phyloP scores from a whole-genome alignment of 1,140 invertebrate species.

The Brachionus angularis region DNA sequence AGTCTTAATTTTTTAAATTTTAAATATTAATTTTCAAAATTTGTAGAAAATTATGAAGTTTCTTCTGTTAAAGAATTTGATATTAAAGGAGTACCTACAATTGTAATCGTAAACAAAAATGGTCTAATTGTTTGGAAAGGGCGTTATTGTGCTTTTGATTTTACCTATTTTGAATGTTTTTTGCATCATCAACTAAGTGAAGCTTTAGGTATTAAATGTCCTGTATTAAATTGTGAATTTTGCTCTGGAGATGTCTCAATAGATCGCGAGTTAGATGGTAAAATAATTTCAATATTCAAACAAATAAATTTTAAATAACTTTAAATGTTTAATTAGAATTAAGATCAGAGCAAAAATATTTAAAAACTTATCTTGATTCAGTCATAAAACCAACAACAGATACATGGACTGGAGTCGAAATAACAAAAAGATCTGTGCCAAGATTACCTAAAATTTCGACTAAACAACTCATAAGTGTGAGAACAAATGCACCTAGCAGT shows the following conservation, averaged over 20 bases:
- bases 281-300: too few relatives aligned
- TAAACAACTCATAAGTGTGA: conserved; percentile 20
- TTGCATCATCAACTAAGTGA: conserved; percentile 48
- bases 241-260: conserved; percentile 9
- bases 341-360: conserved; percentile 27
- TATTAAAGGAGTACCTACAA: conserved; percentile 28
- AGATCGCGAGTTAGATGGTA: background rate
- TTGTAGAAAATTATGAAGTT: background rate
- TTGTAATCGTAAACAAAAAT: conserved; percentile 31
- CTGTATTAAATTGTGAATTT: background rate
- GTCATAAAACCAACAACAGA: conserved; percentile 19
- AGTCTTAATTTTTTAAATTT: background rate
- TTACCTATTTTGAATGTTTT: conserved; percentile 51
- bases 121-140: conserved; percentile 57
- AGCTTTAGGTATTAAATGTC: background rate
- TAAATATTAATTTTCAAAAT: too few relatives aligned
- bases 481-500: conserved; percentile 1
- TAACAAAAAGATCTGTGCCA: background rate
- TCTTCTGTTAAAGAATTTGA: conserved; percentile 6
- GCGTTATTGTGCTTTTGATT: conserved; percentile 54
- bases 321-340: conserved; percentile 2
- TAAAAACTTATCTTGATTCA: conserved; percentile 28
- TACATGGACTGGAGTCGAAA: conserved; percentile 17
- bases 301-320: background rate
- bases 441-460: conserved; percentile 31